phyloP scores from a whole-genome alignment of 2,797 vertebrate species.

The Notoglanidium macrostoma region DNA sequence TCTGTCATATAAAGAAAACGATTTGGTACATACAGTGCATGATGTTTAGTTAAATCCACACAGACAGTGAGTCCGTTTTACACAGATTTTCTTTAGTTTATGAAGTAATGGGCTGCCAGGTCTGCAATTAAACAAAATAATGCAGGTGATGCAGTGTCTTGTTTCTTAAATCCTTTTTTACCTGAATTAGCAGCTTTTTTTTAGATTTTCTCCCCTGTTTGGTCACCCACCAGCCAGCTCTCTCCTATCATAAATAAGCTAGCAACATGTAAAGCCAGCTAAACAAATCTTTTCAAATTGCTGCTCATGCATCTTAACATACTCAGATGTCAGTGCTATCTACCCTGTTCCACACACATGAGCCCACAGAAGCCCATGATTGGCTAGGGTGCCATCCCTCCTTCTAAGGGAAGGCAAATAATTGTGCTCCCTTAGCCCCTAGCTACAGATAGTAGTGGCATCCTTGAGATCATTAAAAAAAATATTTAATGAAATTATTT shows the following conservation, averaged over 20 bases:
- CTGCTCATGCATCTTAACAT: background rate
- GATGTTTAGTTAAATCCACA: background rate
- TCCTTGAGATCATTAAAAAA: background rate
- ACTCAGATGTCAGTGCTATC: background rate
- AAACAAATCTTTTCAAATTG: background rate
- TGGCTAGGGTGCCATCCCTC: background rate
- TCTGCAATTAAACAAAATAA: background rate
- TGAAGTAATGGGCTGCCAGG: too few relatives aligned
- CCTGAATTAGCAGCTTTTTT: background rate
- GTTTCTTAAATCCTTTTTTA: background rate
- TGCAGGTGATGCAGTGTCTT: background rate
- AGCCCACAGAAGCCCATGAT: background rate
- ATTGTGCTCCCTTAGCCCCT: background rate
- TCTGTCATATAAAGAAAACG: conserved; percentile 10
- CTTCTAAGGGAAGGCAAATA: background rate
- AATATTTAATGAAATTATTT: background rate
- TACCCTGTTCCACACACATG: background rate
- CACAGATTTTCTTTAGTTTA: background rate
- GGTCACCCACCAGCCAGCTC: background rate
- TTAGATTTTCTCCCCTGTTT: background rate
- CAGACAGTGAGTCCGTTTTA: background rate
- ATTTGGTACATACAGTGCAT: background rate
- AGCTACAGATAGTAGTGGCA: background rate
- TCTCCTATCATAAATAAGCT: background rate
- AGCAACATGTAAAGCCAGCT: background rate